phyloP scores from a whole-genome alignment of 2,113 vertebrate species.

The Sphaerodactylus townsendi region DNA sequence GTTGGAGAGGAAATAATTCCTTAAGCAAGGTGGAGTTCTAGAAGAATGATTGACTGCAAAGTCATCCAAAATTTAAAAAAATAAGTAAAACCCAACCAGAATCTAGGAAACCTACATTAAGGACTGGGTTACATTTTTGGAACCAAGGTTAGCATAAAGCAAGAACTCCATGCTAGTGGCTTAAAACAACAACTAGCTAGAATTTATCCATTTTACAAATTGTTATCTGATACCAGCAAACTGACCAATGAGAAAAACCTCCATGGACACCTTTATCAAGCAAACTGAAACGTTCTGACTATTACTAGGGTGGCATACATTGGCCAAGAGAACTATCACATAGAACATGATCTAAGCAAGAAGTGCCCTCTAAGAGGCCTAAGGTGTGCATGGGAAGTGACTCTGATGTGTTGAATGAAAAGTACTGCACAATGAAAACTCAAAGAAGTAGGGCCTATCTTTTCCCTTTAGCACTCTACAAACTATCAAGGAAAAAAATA shows the following conservation, averaged over 20 bases:
- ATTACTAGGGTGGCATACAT: neutral
- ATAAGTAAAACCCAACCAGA: conserved; percentile 37
- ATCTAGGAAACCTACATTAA: neutral
- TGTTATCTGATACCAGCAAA: neutral
- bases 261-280: neutral
- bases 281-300: neutral
- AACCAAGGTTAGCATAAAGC: neutral
- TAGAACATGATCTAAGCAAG: neutral
- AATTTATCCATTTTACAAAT: neutral
- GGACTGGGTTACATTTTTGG: neutral
- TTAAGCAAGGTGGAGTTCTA: conserved; percentile 65
- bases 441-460: no score
- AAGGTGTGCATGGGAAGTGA: neutral
- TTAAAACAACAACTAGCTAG: neutral
- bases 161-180: neutral
- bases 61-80: conserved; percentile 47
- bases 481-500: neutral
- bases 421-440: neutral
- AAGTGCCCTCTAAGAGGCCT: neutral
- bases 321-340: neutral
- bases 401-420: neutral
- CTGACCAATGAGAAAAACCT: neutral
- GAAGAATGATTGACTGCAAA: conserved; percentile 57
- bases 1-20: conserved; percentile 50
- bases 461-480: neutral